phyloP scores from a whole-genome alignment of 35 echinoderm and acorn worm genomes.

The Ophiothrix spiculata region DNA sequence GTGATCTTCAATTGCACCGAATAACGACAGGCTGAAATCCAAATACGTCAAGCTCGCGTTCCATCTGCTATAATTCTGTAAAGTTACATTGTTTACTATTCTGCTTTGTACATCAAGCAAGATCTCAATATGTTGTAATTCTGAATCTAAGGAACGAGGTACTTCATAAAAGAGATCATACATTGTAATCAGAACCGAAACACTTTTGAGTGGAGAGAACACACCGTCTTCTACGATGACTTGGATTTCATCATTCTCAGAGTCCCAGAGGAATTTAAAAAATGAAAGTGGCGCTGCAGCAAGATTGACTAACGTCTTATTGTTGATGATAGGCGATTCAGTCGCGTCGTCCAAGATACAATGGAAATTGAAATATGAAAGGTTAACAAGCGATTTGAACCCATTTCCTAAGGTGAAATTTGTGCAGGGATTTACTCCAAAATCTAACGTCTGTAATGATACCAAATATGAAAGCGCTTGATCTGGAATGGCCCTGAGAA shows the following conservation, averaged over 20 bases:
- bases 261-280: background rate
- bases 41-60: background rate
- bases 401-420: background rate
- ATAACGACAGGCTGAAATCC: background rate
- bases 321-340: background rate
- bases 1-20: background rate
- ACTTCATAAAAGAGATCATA: background rate
- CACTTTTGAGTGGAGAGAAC: background rate
- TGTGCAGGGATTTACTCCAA: background rate
- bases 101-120: background rate
- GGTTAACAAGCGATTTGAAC: background rate
- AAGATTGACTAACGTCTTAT: background rate
- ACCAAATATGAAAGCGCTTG: background rate
- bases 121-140: background rate
- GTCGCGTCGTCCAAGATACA: background rate
- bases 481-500: background rate
- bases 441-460: background rate
- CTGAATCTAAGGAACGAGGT: background rate
- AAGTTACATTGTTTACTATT: background rate
- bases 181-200: background rate
- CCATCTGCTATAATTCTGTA: background rate
- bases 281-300: background rate
- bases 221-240: background rate
- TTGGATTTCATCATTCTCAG: background rate
- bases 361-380: background rate